Evolutionary conservation across 2,888 invertebrate genomes (phyloP), one percentile per base, ranked within the genome.

Genomic region (Alsophila aescularia): DNA sequence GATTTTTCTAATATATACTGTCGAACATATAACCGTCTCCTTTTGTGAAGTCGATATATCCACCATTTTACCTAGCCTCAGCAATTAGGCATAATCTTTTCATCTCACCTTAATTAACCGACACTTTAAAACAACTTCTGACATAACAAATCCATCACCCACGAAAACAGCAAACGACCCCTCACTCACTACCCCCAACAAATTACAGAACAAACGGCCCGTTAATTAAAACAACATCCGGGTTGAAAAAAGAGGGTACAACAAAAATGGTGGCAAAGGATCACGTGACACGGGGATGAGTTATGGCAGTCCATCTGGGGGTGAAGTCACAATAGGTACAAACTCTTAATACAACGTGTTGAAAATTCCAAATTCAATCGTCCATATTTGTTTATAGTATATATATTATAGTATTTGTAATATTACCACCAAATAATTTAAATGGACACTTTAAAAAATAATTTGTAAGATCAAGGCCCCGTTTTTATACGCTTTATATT

Each of bases 131-230:
- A 27, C 14, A 35, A 32, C 36, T 5, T 45, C 24, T 12, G 9
- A 39, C 18, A 27, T 36, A 32, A 42, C 34, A 14, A 43, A 49
- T 44, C 32, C 45, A 48, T 50, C 44, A 51, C 35, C 27, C 14
- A 47, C 48, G 34, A 44, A 47, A 56, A 32, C 45, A 54, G 35
- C 34, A 55, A 35, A 52, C 52, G 42, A 52, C 31, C 47, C 49
- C 40, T 45, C 40, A 44, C 27, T 41, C 48, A 40, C 44, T 56
- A 59, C 60, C 52, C 48, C 42, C 27, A 45, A 61, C 59, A 58
- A 61, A 64, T 61, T 59, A 58, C 44, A 31, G 21, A 52, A 52
- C 57, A 64, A 63, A 59, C 64, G 59, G 52, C 41, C 51, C 51
- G 58, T 54, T 59, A 54, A 64, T 61, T 61, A 64, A 58, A 54